Evolutionary conservation across 2,113 vertebrate genomes (phyloP).

Genomic region (Strix aluco): DNA sequence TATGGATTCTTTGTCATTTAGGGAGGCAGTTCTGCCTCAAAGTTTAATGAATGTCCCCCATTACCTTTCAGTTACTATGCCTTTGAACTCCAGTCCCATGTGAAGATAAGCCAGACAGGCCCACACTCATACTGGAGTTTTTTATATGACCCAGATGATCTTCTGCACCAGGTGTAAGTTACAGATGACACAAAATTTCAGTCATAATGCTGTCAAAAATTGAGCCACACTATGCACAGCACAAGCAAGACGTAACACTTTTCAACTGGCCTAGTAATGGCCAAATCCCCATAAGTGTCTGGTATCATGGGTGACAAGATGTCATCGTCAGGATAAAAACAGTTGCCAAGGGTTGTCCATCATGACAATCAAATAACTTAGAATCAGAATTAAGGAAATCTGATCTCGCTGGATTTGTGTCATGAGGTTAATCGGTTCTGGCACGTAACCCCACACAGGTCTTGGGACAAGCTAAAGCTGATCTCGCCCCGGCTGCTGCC

Average conservation of each 20-base stretch:
- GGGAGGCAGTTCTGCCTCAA: background rate
- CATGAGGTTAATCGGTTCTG: conserved; percentile 11
- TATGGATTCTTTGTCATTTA: background rate
- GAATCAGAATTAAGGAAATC: background rate
- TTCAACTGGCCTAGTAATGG: background rate
- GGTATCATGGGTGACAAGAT: fast-evolving
- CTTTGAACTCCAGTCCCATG: background rate
- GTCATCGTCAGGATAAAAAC: fast-evolving
- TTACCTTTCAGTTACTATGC: background rate
- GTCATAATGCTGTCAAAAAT: background rate
- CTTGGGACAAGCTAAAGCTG: background rate
- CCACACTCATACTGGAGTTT: background rate
- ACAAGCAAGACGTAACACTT: background rate
- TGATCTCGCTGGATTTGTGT: conserved; percentile 14
- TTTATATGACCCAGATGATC: background rate
- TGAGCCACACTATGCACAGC: background rate
- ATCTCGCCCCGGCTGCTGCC: background rate
- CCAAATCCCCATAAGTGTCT: background rate
- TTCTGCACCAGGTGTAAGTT: background rate
- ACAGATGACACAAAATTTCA: background rate
- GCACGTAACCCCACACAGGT: background rate
- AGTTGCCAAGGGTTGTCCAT: background rate
- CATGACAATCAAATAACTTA: background rate
- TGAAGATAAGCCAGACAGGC: background rate
- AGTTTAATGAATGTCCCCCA: background rate